Evolutionary conservation across 2,888 invertebrate species (phyloP), one percentile per base, ranked within the genome.

Genomic region (Antheraea assamensis): DNA sequence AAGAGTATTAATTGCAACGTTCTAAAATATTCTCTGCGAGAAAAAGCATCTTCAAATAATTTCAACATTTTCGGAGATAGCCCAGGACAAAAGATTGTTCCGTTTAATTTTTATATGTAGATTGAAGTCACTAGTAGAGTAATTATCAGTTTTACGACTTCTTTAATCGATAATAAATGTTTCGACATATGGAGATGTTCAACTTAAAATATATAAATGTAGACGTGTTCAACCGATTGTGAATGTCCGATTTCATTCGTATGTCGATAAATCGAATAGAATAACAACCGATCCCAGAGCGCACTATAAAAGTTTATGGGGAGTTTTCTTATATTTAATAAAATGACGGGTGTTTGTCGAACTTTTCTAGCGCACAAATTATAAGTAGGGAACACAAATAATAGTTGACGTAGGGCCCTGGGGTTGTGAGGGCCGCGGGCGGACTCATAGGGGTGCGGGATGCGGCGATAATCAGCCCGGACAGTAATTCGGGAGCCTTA

Each of bases 401-500:
- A 89, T 91, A 92, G 92, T 92, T 92, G 92, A 91, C 92, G 89
- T 87, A 87, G 89, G 90, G 89, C 88, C 76, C 75, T 77, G 84
- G 83, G 89, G 87, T 86, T 79, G 83, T 74, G 81, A 80, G 78
- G 80, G 82, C 81, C 79, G 82, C 79, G 84, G 83, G 79, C 75
- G 77, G 83, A 75, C 75, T 77, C 74, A 68, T 64, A 72, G 75
- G 74, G 77, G 75, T 78, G 82, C 71, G 84, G 86, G 85, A 80
- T 82, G 83, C 80, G 84, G 87, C 85, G 88, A 91, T 93, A 93
- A 94, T 94, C 92, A 93, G 90, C 90, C 90, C 90, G 90, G 92
- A 92, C 92, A 91, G 92, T 93, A 93, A 94, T 94, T 94, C 92
- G 90, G 91, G 89, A 90, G 91, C 92, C 92, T 92, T 93, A 90